Base-by-base conservation (phyloP, 2,113 vertebrate genomes). In the Dolichallabes microphthalmus region DNA sequence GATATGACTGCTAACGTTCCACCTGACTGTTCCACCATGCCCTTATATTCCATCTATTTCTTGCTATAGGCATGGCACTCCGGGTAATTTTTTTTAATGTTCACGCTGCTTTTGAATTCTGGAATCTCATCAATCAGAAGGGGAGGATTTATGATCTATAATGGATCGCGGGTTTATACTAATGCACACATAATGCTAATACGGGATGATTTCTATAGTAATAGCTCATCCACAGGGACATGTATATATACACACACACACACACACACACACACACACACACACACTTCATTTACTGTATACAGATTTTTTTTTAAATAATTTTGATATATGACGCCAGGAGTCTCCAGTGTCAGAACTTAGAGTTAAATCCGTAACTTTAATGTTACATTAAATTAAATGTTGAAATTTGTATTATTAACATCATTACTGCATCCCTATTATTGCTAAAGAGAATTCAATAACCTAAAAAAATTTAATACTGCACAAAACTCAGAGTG, bases 1-100 rank as follows among this genome's bases (percentile, higher is more conserved):
- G 73, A 79, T 60, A 69, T 35, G 82, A 84, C 61, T 53, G 57
- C 75, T 30, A 63, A 73, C 35, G 35, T 45, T 80, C 60, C 52
- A 14, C 27, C 25, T 30, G 69, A 75, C 74, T 83, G 32, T 55
- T 35, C 35, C 58, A n/a, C 15, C 9, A 73, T 19, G n/a, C 15
- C 2, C 78, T 86, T 64, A 63, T 73, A 53, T 74, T 63, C 74
- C n/a, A 80, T 32, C 45, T 14, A 12, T 73, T 85, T 45, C 52
- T 61, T 32, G 4, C 68, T 64, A 14, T 35, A 32, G 61, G 20
- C 63, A 35, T 5, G 4, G 45, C 52, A 2, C 27, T 57, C 60
- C 39, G 7, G 0, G 2, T 53, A 17, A 8, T 45, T 25, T 2
- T 22, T 14, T 4, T n/a, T n/a, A n/a, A 39, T 25, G 2, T 3